A percentile compares a stretch with the other conserved stretches of the same genome.
Evolutionary conservation across 2,113 vertebrate species (phyloP).

Genomic region (Pygoscelis adeliae): DNA sequence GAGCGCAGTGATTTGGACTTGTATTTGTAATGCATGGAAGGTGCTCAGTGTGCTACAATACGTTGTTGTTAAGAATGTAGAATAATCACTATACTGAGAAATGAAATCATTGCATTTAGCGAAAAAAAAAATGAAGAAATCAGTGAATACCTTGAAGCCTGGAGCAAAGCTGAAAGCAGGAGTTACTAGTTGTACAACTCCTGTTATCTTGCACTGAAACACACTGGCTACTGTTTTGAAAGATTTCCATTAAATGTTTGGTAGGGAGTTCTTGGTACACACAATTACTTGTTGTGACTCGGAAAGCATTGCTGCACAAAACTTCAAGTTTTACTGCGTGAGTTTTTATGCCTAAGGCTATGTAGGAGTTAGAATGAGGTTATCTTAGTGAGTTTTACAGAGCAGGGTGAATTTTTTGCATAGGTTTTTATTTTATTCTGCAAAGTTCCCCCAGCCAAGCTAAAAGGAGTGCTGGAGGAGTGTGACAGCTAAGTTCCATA

Average conservation of each 20-base stretch:
- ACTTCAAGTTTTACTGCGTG: not conserved
- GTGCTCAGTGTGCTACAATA: not conserved
- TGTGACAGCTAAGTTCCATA: not conserved
- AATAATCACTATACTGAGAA: not conserved
- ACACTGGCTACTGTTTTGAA: not conserved
- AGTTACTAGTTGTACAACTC: not conserved
- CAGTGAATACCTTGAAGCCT: not conserved
- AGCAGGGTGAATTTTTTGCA: not conserved
- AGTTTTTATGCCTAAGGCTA: not conserved
- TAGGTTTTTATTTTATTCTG: not conserved
- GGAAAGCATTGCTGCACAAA: not conserved
- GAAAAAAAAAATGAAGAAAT: not conserved
- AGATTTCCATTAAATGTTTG: not conserved
- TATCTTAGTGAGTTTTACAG: not conserved
- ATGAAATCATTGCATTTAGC: not conserved
- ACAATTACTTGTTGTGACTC: not conserved
- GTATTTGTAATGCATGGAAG: not conserved
- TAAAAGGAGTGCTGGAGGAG: not conserved
- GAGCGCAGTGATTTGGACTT: not conserved
- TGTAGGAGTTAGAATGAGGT: not conserved
- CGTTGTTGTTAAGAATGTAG: rapidly evolving
- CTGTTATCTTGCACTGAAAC: not conserved
- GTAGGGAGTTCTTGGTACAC: not conserved
- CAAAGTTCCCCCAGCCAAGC: not conserved
- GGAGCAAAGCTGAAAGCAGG: not conserved